Evolutionary conservation across 1,140 invertebrate species (phyloP).

Genomic region (Drosophila pruinosa): DNA sequence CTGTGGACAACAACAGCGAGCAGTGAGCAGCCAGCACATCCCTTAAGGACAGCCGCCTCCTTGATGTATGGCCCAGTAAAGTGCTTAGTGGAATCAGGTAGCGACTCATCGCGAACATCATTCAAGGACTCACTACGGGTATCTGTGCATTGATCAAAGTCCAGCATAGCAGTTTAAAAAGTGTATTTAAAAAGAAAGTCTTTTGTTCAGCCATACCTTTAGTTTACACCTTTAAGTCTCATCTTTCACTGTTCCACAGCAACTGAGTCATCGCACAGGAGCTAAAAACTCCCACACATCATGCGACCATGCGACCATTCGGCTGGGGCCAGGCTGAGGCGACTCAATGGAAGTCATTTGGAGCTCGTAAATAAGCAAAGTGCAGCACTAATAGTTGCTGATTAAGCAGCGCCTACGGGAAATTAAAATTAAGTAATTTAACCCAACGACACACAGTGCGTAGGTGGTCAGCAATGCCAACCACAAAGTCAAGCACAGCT

Average conservation of each 20-base stretch:
- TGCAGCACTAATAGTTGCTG: slow-evolving; percentile 73
- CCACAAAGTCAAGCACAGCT: neutral
- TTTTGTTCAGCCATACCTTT: too few relatives aligned
- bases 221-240: neutral
- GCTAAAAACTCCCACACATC: neutral
- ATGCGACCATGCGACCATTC: too few relatives aligned
- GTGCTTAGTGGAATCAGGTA: neutral
- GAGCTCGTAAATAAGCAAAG: slow-evolving; percentile 69
- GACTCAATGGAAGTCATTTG: slow-evolving; percentile 68
- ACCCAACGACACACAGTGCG: neutral
- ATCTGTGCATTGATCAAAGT: too few relatives aligned
- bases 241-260: neutral
- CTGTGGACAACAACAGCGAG: slow-evolving; percentile 53
- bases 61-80: neutral
- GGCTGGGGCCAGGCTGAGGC: neutral
- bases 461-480: slow-evolving; percentile 1
- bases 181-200: too few relatives aligned
- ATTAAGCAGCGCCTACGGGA: slow-evolving; percentile 71
- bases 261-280: slow-evolving; percentile 10
- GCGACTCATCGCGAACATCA: too few relatives aligned
- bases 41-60: neutral
- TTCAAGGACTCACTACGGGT: too few relatives aligned
- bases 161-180: too few relatives aligned
- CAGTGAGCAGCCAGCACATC: neutral
- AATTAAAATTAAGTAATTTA: slow-evolving; percentile 76